Base-by-base conservation (phyloP, 2,113 vertebrate species). In the Silurus glanis region DNA sequence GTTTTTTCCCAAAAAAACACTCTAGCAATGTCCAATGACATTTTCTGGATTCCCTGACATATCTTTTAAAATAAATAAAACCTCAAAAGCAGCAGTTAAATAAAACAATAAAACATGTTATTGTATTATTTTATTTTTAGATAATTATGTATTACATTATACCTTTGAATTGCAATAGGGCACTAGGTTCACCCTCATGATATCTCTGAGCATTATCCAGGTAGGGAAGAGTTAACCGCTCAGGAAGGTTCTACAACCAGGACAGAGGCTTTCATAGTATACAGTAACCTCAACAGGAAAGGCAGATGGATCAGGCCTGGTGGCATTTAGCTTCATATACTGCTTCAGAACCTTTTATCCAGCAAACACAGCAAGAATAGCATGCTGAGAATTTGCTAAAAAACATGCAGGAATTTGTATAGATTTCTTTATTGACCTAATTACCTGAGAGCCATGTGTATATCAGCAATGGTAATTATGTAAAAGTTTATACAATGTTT, bases 121-220 rank as follows among this genome's bases (percentile, higher is more conserved):
- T 56, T 56, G 8, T 13, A 23, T 64, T 64, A 23, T 19, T 64
- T 62, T 64, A 64, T 9, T 12, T 64, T n/a, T 10, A n/a, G 23
- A 64, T 10, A 12, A 76, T 53, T 25, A 47, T 47, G 14, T 23
- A 21, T 28, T 4, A 9, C n/a, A 45, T 7, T 28, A 25, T 83
- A 97, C 97, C 96, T 95, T 14, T 0, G 97, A 93, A 0, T 98
- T 98, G 6, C 97, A 97, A 0, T 96, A 99, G 16, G 97, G 97
- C 66, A 98, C 96, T 88, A 99, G 92, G 0, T 94, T 95, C 89
- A 99, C 83, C 0, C 74, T 93, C 86, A 98, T 92, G 80, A 95
- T 96, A 71, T 95, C 93, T 0, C 23, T 0, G 0, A 98, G 94
- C 95, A 98, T 91, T 14, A 94, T 84, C 97, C 96, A 98, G 0